phyloP scores from a whole-genome alignment of 2,797 vertebrate species.

The Lophotriccus pileatus region DNA sequence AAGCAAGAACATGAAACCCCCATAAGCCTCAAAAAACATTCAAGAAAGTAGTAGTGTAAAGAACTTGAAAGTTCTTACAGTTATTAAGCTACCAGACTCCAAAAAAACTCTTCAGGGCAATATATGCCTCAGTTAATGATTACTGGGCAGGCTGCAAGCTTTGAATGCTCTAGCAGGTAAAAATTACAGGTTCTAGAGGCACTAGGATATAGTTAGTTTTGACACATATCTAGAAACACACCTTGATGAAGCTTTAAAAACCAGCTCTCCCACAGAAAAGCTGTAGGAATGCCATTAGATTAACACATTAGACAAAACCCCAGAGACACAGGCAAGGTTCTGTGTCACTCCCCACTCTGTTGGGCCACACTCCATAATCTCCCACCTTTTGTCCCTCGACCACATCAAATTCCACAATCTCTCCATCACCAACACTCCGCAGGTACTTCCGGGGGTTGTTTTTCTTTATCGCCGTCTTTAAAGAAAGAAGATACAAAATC shows the following conservation, averaged over 20 bases:
- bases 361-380: background rate
- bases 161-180: background rate
- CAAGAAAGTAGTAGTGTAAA: background rate
- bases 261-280: background rate
- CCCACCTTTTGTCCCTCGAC: conserved; percentile 82
- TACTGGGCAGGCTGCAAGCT: background rate
- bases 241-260: background rate
- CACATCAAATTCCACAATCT: conserved; percentile 82
- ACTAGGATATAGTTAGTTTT: background rate
- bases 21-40: background rate
- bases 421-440: conserved; percentile 81
- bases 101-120: background rate
- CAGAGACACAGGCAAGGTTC: background rate
- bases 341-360: background rate
- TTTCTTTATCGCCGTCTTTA: conserved; percentile 80
- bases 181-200: background rate
- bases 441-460: conserved; percentile 82
- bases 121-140: background rate
- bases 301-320: background rate
- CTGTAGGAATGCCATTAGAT: background rate
- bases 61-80: background rate
- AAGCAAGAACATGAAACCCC: background rate
- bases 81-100: background rate
- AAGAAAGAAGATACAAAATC: background rate
- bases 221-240: background rate